Percentiles rank a stretch among this genome's conserved stretches.
Evolutionary conservation across 2,888 invertebrate species (phyloP).

Genomic region (Netelia virgata): DNA sequence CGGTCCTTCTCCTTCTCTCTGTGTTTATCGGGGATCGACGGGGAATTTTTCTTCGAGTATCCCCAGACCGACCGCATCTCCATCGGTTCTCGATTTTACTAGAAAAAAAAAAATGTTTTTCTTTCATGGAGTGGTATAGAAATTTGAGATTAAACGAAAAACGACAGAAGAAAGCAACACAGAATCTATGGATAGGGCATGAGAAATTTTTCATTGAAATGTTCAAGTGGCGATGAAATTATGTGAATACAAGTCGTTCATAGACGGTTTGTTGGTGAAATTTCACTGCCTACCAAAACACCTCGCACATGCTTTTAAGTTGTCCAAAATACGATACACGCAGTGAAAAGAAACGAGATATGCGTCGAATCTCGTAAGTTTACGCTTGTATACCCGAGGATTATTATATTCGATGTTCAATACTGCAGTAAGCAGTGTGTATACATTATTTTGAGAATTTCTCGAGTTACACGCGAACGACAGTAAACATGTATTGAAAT

Average conservation of each 20-base stretch:
- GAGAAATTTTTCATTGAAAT: constrained; percentile 17
- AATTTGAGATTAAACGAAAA: constrained; percentile 41
- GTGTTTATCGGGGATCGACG: constrained; percentile 37
- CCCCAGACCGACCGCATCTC: constrained; percentile 25
- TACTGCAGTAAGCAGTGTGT: not conserved
- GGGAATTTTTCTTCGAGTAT: constrained; percentile 11
- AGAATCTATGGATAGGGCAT: not conserved
- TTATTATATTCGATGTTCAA: constrained; percentile 3
- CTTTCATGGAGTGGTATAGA: constrained; percentile 2
- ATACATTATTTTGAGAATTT: not conserved
- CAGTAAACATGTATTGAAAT: constrained; percentile 18
- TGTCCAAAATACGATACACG: constrained; percentile 14
- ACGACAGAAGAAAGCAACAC: constrained; percentile 32
- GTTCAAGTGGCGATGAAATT: constrained; percentile 56
- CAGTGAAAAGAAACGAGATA: constrained; percentile 7
- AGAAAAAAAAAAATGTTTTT: constrained; percentile 29
- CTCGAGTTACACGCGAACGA: constrained; percentile 13
- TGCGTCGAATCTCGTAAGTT: not conserved
- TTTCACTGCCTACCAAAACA: constrained; percentile 53
- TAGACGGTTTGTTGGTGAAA: constrained; percentile 40
- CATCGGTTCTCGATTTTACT: constrained; percentile 45
- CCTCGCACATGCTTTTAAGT: constrained; percentile 30
- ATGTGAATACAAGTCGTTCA: constrained; percentile 45
- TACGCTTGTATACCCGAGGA: not conserved
- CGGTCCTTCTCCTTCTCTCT: not conserved